A percentile compares a stretch with the other conserved stretches of the same genome.
phyloP scores from a whole-genome alignment of 2,113 vertebrate species.

The Notarius lentiginosus region DNA sequence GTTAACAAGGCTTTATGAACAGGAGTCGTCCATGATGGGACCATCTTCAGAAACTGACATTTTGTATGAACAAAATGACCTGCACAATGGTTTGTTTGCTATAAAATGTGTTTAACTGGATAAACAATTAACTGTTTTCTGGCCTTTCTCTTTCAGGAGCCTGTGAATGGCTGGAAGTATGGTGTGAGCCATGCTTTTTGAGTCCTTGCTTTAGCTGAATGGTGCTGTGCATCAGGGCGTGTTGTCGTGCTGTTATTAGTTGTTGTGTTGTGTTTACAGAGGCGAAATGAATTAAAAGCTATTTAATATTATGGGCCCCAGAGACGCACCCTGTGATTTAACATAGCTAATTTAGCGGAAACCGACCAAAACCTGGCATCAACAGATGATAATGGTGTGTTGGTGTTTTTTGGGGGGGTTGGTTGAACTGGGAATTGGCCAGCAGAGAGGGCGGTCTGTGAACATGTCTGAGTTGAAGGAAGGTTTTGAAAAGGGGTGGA shows the following conservation, averaged over 20 bases:
- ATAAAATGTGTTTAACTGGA: neutral
- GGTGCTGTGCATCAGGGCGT: conserved; percentile 25
- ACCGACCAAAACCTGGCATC: conserved; percentile 61
- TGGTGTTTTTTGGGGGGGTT: conserved; percentile 48
- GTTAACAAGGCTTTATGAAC: neutral
- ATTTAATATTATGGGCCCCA: conserved; percentile 69
- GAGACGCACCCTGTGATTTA: conserved; percentile 76
- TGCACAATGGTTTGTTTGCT: neutral
- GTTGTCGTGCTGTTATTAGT: conserved; percentile 58
- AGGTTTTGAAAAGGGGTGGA: conserved; percentile 33
- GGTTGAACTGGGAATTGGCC: conserved; percentile 12
- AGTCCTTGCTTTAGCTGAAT: conserved; percentile 51
- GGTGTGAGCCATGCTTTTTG: conserved; percentile 7
- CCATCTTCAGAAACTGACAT: neutral
- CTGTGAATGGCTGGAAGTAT: conserved; percentile 36
- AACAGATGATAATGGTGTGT: conserved; percentile 23
- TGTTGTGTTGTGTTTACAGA: conserved; percentile 66
- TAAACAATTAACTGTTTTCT: neutral
- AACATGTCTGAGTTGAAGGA: conserved; percentile 23
- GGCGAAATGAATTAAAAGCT: conserved; percentile 77
- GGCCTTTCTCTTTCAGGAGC: neutral
- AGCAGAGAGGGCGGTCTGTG: conserved; percentile 20
- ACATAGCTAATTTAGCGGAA: conserved; percentile 81
- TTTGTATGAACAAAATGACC: neutral
- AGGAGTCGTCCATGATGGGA: neutral